These are phyloP conservation scores for Pagetopsis macropterus DNA, from an alignment of 2,797 vertebrate species.

Conservation along the genomic window DNA sequence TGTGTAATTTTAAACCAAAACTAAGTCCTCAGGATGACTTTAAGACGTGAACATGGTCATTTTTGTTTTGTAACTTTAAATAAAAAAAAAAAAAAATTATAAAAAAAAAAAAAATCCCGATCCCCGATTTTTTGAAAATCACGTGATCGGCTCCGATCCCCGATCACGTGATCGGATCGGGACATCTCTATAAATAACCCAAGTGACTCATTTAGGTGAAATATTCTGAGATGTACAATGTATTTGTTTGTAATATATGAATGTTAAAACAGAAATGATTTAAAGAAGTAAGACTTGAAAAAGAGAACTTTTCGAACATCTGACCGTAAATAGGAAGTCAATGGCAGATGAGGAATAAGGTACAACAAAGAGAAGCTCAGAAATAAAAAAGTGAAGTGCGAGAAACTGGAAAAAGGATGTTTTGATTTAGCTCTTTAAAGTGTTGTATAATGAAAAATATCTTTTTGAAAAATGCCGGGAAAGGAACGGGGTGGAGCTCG, in stretches of 20 bases:
- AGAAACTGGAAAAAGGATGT: neutral
- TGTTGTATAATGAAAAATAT: neutral
- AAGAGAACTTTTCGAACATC: neutral
- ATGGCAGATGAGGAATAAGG: neutral
- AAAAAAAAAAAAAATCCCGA: too few species aligned
- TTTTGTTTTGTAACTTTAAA: too few species aligned
- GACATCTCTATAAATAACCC: too few species aligned
- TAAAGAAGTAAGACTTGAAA: neutral
- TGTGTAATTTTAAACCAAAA: too few species aligned
- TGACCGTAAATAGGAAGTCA: neutral
- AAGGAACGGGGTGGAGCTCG: neutral
- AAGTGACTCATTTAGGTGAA: neutral
- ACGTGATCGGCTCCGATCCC: too few species aligned
- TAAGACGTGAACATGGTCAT: too few species aligned
- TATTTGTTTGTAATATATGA: neutral
- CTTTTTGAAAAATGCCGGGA: slow-evolving; percentile 17
- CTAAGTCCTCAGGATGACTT: too few species aligned
- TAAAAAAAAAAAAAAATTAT: too few species aligned
- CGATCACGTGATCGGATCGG: too few species aligned
- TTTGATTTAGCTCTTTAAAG: neutral
- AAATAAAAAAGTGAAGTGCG: neutral
- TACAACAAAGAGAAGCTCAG: neutral
- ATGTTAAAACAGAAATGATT: slow-evolving; percentile 5
- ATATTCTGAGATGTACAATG: neutral
- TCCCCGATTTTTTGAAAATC: too few species aligned